Conservation (phyloP, 2,888 invertebrate genomes). For the Diplolepis rosae region DNA sequence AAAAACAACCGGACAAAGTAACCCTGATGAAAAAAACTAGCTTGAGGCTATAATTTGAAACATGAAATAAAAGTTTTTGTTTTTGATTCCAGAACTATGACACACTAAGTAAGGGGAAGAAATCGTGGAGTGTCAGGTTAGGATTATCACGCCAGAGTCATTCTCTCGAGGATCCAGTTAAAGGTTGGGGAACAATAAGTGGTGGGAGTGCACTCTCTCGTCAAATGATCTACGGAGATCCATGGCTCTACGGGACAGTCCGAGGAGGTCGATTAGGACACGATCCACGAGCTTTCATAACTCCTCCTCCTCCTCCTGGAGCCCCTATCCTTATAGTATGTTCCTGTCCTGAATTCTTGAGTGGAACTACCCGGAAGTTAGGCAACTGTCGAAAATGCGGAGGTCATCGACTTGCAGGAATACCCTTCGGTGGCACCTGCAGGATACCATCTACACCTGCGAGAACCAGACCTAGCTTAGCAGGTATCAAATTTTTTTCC, state of each 20-base stretch:
- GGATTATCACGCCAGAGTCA: constrained; percentile 76
- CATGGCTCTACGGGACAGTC: constrained; percentile 89
- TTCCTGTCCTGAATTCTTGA: constrained; percentile 87
- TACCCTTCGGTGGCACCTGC: constrained; percentile 81
- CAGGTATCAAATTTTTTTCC: constrained; percentile 58
- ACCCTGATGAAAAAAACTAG: too few species aligned
- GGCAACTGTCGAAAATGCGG: constrained; percentile 90
- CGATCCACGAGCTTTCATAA: constrained; percentile 73
- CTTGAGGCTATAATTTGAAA: too few species aligned
- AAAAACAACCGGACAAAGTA: too few species aligned
- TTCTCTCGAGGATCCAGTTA: constrained; percentile 66
- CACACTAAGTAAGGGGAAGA: constrained; percentile 76
- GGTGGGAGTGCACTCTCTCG: constrained; percentile 84
- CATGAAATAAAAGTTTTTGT: constrained; percentile 24
- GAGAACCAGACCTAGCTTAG: constrained; percentile 68
- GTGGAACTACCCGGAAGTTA: constrained; percentile 84
- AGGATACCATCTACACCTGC: constrained; percentile 59
- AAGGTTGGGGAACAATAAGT: constrained; percentile 75
- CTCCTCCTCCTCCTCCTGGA: constrained; percentile 75
- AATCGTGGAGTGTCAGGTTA: constrained; percentile 83
- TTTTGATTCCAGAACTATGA: constrained; percentile 71
- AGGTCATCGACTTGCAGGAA: constrained; percentile 84
- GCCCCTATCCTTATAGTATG: constrained; percentile 85
- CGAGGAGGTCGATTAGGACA: constrained; percentile 73
- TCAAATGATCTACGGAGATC: constrained; percentile 81